Evolutionary conservation across 1,140 invertebrate species (phyloP), one percentile per base, ranked within the genome.

Genomic region (Cyrtorhinus lividipennis): DNA sequence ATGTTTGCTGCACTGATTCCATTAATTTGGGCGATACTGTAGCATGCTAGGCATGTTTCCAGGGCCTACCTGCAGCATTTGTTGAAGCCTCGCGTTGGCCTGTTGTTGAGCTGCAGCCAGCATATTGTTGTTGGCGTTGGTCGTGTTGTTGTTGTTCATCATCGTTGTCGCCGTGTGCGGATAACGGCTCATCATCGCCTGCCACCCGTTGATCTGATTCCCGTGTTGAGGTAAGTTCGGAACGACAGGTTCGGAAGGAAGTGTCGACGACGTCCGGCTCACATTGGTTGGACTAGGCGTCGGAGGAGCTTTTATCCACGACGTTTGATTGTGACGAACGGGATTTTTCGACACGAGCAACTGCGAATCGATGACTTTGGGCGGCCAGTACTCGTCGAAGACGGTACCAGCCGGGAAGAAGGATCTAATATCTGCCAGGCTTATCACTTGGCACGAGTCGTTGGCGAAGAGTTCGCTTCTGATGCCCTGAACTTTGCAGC

Each of bases 401-500:
- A 85, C 80, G 1, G 90, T 92, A 8, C 87, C 87, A 22, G 86
- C 85, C 1, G 90, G 89, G 68, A 93, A 93, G 71, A 92, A 92
- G 70, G 86, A 86, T 71, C 90, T 90, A 68, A 95, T 90, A 72
- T 93, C 90, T 38, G 84, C 84, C 63, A 93, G 77, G 76, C 87
- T 90, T 25, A 92, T 92, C 64, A 92, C 89, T 53, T 85, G 85
- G 71, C 90, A 91, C 2, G 85, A 87, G 69, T 92, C 88, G 79
- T 85, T 88, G 1, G 87, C 87, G 75, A 93, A 93, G 20, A 92
- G 75, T 78, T 93, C 90, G 72, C 91, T 92, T 63, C 89, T 78
- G 60, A 93, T 92, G 59, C 89, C 90, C 77, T 93, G 90, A 61
- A 92, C 90, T 75, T 93, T 93, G 76, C 91, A 93, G 75, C 91